These are phyloP conservation scores for Siniperca undulata DNA, from an alignment of 2,797 vertebrate genomes.

Conservation along the genomic window DNA sequence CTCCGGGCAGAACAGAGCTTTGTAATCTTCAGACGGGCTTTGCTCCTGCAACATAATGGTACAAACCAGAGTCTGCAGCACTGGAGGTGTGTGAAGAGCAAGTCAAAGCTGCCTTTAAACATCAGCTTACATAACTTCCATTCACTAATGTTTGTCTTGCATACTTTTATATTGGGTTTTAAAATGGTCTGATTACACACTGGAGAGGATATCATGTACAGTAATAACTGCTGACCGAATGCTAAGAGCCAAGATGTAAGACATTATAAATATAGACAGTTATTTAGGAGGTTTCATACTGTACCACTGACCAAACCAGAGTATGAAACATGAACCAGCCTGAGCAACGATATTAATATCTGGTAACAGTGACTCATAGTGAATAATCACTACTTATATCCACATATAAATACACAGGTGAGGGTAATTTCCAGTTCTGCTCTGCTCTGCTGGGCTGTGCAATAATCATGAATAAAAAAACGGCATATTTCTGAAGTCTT, in stretches of 20 bases:
- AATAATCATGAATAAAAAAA: slow-evolving; percentile 42
- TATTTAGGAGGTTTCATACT: slow-evolving; percentile 39
- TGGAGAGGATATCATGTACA: neutral
- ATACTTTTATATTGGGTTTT: slow-evolving; percentile 6
- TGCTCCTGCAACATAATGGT: slow-evolving; percentile 39
- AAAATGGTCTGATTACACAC: slow-evolving; percentile 38
- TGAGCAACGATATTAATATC: slow-evolving; percentile 26
- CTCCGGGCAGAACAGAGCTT: slow-evolving; percentile 14
- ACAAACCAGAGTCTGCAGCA: slow-evolving; percentile 25
- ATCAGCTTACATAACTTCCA: slow-evolving; percentile 40
- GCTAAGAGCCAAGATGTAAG: slow-evolving; percentile 32
- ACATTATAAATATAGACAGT: slow-evolving; percentile 64
- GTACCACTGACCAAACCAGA: slow-evolving; percentile 34
- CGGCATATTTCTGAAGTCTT: slow-evolving; percentile 39
- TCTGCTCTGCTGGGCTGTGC: slow-evolving; percentile 35
- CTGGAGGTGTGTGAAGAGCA: slow-evolving; percentile 10
- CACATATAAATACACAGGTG: slow-evolving; percentile 42
- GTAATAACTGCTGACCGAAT: slow-evolving; percentile 52
- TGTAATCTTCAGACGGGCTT: slow-evolving; percentile 51
- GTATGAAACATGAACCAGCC: slow-evolving; percentile 41
- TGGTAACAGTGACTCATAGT: neutral
- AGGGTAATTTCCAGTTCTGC: slow-evolving; percentile 24
- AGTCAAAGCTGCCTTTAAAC: slow-evolving; percentile 38
- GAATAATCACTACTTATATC: slow-evolving; percentile 8
- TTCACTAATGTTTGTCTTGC: slow-evolving; percentile 44